Conservation (phyloP, 2,113 vertebrate species). For the Piprites chloris region DNA sequence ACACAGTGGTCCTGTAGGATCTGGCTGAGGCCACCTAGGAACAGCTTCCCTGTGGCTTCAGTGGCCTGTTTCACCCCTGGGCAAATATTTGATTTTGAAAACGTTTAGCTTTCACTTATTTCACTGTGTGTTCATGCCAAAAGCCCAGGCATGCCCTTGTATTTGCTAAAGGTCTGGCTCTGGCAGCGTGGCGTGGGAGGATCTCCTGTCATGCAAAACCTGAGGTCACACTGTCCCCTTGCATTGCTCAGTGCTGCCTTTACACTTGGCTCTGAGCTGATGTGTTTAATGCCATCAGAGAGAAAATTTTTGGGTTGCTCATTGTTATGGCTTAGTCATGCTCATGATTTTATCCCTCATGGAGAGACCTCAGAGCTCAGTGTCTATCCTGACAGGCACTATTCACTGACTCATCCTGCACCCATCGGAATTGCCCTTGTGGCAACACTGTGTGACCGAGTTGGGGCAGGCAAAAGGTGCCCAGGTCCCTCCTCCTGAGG, state of each 20-base stretch:
- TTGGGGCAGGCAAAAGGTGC: not conserved
- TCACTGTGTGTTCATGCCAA: accelerated
- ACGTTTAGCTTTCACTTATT: not conserved
- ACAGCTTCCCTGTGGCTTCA: not conserved
- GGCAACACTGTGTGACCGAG: not conserved
- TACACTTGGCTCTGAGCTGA: not conserved
- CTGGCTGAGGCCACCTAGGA: not conserved
- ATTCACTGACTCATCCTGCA: not conserved
- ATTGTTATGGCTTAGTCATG: not conserved
- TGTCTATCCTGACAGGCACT: not conserved
- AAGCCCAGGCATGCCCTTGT: not conserved
- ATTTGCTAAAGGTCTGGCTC: conserved; percentile 9
- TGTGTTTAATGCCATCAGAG: accelerated
- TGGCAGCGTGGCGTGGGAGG: not conserved
- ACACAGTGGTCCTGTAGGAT: not conserved
- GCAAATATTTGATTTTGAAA: conserved; percentile 4
- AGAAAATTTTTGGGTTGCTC: not conserved
- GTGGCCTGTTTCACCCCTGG: not conserved
- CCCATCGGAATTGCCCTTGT: not conserved
- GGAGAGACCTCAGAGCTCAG: not conserved
- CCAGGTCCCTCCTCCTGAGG: not conserved
- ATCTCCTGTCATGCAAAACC: not conserved
- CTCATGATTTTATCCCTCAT: not conserved
- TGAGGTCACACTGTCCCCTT: not conserved
- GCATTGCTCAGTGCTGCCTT: not conserved